Base-by-base conservation (phyloP, 92 coral and sea anemone species). In the Porites lobata region DNA sequence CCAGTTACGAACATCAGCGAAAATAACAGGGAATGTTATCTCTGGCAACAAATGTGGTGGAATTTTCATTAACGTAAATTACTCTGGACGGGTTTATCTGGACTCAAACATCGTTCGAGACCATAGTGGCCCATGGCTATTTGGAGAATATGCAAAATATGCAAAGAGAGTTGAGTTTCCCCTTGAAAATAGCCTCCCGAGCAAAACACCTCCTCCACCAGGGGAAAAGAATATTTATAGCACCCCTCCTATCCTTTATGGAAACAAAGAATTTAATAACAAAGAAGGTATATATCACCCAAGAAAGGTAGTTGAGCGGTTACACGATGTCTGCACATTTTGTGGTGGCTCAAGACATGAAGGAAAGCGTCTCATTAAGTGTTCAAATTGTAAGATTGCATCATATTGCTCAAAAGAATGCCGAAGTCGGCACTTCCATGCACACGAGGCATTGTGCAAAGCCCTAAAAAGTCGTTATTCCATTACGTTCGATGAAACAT, bases 71-170 rank as follows among this genome's bases (percentile, higher is more conserved):
- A 38, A 0, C 6, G 43, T 0, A 38, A 38, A 38, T 38, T 38
- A 38, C 43, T 38, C 43, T 38, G 43, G 43, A 38, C 43, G 43
- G 6, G 43, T 38, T 38, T 47, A 53, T 17, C 75, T 91, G 20
- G 51, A 65, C 52, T n/a, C 58, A 9, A 93, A 91, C 51, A 71
- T 65, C 20, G 91, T 93, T 38, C 32, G 86, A 61, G 88, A 84
- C n/a, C 88, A 93, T 81, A 72, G 66, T 26, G 94, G 93, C 3
- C 43, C 43, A 0, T 38, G 43, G 43, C 4, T 38, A 38, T 3
- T 38, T 38, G 43, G 43, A 38, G 43, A 38, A n/a, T n/a, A n/a
- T n/a, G n/a, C n/a, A n/a, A n/a, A n/a, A n/a, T n/a, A 43, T 50
- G 66, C 17, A 20, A 1, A 50, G n/a, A 63, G 53, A 17, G 6